Base-by-base conservation (phyloP, 2,888 invertebrate species). In the Ganaspis brasiliensis region DNA sequence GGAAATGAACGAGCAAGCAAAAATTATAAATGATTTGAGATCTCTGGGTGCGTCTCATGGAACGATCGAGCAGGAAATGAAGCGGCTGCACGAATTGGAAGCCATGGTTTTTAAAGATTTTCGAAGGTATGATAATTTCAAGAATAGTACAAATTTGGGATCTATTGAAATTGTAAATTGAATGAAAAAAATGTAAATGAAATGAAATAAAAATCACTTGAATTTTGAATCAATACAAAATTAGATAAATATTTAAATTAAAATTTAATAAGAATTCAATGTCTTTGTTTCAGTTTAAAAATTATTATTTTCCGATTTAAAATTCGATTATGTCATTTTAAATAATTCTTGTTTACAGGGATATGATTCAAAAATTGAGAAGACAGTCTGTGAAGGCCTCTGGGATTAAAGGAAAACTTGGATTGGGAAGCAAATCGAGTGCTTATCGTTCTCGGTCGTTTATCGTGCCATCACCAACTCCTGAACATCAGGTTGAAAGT, bases 1-100 rank as follows among this genome's bases (percentile, higher is more conserved):
- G 89, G 98, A 98, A 92, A 98, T 99, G 98, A 98, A 97, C 89
- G 98, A 99, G 91, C 98, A 99, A 91, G 96, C 98, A 12, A 97
- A 97, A 92, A 96, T 98, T 74, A 98, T 99, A 79, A 98, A 97
- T 90, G 98, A 98, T 91, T 92, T 99, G 82, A 94, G 96, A 84
- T 95, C 96, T 5, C 92, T 97, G 57, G 98, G 98, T 0, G 98
- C 98, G 37, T 96, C 96, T 24, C 96, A 97, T 86, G 95, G 95
- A 59, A 98, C 97, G 2, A 96, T 99, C 75, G 98, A 99, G 86
- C 95, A 96, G 85, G 99, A 99, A 92, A 95, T 98, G 93, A 95
- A 97, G 86, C 94, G 98, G 78, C 92, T 99, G 75, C 97, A 98
- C 82, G 98, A 98, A 89, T 92, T 99, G 45, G 99, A 99, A 92